A percentile compares a stretch with the other conserved stretches of the same genome.
These are phyloP conservation scores for Eupsilia transversa DNA, from an alignment of 2,888 invertebrate genomes.

Conservation along the genomic window DNA sequence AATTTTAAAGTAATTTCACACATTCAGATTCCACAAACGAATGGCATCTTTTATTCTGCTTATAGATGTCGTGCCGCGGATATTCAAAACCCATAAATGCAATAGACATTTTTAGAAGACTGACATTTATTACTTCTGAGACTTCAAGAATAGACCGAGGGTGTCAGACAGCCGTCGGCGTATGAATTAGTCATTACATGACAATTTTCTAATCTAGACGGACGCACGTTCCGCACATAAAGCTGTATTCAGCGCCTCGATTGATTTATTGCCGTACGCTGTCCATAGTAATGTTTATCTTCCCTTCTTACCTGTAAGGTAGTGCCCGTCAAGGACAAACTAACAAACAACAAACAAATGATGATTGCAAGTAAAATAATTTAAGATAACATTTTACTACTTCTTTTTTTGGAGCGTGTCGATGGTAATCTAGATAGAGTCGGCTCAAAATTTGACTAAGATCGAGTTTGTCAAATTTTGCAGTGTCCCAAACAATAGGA, in stretches of 20 bases:
- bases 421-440: not conserved
- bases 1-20: conserved; percentile 2
- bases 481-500: not conserved
- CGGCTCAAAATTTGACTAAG: not conserved
- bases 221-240: conserved; percentile 81
- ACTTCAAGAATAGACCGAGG: conserved; percentile 36
- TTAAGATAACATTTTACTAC: conserved; percentile 36
- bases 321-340: conserved; percentile 57
- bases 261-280: conserved; percentile 84
- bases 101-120: conserved; percentile 25
- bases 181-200: conserved; percentile 66
- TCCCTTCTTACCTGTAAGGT: conserved; percentile 66
- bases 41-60: not conserved
- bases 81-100: conserved; percentile 20
- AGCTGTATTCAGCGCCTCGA: conserved; percentile 77
- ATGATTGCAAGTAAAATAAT: conserved; percentile 25
- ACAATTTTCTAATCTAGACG: conserved; percentile 71
- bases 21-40: conserved; percentile 9
- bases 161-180: conserved; percentile 36
- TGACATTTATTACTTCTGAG: conserved; percentile 42
- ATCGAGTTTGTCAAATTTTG: too few species aligned
- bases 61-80: not conserved
- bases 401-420: not conserved
- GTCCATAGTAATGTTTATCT: conserved; percentile 84
- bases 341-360: conserved; percentile 47